These are phyloP conservation scores for Heptranchias perlo DNA, from an alignment of 2,113 vertebrate species.

Conservation along the genomic window DNA sequence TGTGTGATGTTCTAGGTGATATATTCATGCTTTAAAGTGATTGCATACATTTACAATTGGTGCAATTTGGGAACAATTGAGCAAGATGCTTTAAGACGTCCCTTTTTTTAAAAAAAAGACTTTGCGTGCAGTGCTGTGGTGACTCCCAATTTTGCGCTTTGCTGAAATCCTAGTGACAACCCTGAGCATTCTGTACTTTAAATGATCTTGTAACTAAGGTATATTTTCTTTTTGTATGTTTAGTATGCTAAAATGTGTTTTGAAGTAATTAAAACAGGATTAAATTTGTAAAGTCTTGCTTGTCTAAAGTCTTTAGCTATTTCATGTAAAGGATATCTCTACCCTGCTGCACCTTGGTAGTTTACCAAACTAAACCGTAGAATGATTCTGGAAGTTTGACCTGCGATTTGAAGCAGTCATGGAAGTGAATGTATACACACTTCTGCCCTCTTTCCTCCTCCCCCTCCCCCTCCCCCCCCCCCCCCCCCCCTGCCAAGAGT, in stretches of 20 bases:
- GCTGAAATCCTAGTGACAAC: constrained; percentile 36
- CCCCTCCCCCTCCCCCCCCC: no score
- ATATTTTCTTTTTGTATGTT: constrained; percentile 69
- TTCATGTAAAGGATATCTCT: background rate
- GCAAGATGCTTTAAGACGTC: constrained; percentile 4
- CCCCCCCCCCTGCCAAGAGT: background rate
- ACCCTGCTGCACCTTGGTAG: background rate
- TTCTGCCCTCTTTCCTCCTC: no score
- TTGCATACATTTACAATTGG: constrained; percentile 27
- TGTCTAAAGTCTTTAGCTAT: constrained; percentile 25
- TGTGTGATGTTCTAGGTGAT: background rate
- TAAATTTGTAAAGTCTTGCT: constrained; percentile 68
- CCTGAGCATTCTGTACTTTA: constrained; percentile 66
- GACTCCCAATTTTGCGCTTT: constrained; percentile 27
- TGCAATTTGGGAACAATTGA: constrained; percentile 36
- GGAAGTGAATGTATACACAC: background rate
- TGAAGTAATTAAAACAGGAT: constrained; percentile 83
- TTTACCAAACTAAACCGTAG: background rate
- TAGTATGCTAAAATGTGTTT: constrained; percentile 80
- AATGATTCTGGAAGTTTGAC: background rate
- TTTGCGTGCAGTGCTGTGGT: constrained; percentile 21
- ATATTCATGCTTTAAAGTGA: background rate
- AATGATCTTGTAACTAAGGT: constrained; percentile 58
- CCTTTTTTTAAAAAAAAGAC: background rate
- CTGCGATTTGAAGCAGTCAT: background rate